phyloP scores from a whole-genome alignment of 2,888 invertebrate genomes.

The Sarcophaga subvicina region DNA sequence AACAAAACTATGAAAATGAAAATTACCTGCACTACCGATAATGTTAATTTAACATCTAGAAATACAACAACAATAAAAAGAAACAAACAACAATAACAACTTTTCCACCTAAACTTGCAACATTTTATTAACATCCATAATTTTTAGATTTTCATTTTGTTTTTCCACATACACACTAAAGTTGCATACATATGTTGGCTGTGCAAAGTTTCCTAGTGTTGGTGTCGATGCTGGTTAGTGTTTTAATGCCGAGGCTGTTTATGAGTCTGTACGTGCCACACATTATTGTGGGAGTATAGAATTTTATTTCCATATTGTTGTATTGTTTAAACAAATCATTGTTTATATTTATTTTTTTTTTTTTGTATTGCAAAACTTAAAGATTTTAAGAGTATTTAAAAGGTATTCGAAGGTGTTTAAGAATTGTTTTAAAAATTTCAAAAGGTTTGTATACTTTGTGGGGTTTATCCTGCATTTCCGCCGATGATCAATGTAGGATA shows the following conservation, averaged over 20 bases:
- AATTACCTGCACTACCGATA: slow-evolving; percentile 37
- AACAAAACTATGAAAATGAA: slow-evolving; percentile 46
- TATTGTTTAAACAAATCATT: slow-evolving; percentile 27
- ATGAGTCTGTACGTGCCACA: slow-evolving; percentile 37
- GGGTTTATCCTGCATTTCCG: too few relatives aligned
- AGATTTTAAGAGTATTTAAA: too few relatives aligned
- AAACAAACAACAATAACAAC: slow-evolving; percentile 18
- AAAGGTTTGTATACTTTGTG: too few relatives aligned
- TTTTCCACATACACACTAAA: slow-evolving; percentile 5
- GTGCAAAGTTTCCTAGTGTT: slow-evolving; percentile 5
- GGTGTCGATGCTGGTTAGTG: slow-evolving; percentile 35
- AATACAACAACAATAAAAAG: neutral
- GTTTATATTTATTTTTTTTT: neutral
- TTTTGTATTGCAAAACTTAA: neutral
- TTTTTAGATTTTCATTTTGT: slow-evolving; percentile 19
- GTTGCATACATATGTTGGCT: slow-evolving; percentile 9
- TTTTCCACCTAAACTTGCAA: slow-evolving; percentile 62
- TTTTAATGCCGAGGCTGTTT: slow-evolving; percentile 40
- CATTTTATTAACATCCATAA: slow-evolving; percentile 63
- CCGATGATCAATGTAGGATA: too few relatives aligned
- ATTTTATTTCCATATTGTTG: slow-evolving; percentile 14
- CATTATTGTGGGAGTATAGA: slow-evolving; percentile 17
- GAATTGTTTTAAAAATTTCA: too few relatives aligned
- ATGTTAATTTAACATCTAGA: slow-evolving; percentile 46
- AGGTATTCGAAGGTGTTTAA: too few relatives aligned